These are phyloP conservation scores for Ctenopoma kingsleyae DNA, from an alignment of 2,797 vertebrate genomes.

Conservation along the genomic window DNA sequence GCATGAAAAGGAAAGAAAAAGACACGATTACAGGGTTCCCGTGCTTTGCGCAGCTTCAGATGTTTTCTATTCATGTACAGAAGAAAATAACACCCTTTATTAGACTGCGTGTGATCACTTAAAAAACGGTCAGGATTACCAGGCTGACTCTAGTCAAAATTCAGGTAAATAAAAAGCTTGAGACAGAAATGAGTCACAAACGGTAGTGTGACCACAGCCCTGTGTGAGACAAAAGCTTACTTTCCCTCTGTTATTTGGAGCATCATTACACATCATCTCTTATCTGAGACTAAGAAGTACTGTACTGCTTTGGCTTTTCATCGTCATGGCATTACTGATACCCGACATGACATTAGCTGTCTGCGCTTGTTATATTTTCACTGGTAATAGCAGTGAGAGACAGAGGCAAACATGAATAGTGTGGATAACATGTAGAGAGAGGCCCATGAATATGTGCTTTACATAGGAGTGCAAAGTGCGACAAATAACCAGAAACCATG, in stretches of 20 bases:
- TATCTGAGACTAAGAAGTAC: conserved; percentile 35
- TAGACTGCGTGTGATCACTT: conserved; percentile 37
- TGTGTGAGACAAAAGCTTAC: conserved; percentile 42
- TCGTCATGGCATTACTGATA: conserved; percentile 44
- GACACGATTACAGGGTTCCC: not conserved
- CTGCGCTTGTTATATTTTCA: conserved; percentile 46
- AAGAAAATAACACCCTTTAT: conserved; percentile 27
- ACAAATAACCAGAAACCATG: conserved; percentile 52
- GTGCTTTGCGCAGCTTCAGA: not conserved
- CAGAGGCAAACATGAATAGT: conserved; percentile 46
- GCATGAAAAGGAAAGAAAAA: not conserved
- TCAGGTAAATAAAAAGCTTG: conserved; percentile 37
- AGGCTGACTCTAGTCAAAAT: conserved; percentile 7
- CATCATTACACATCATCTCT: conserved; percentile 48
- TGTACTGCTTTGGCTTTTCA: conserved; percentile 45
- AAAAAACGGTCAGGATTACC: conserved; percentile 28
- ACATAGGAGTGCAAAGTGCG: conserved; percentile 27
- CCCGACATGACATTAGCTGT: conserved; percentile 51
- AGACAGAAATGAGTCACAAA: conserved; percentile 49
- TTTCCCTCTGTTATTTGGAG: conserved; percentile 43
- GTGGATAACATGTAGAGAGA: conserved; percentile 36
- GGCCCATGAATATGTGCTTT: conserved; percentile 41
- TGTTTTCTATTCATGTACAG: conserved; percentile 3
- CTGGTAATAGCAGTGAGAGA: conserved; percentile 37
- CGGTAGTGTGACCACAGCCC: conserved; percentile 22